Conservation (phyloP, 2,888 invertebrate species). For the Sisyra terminalis region DNA sequence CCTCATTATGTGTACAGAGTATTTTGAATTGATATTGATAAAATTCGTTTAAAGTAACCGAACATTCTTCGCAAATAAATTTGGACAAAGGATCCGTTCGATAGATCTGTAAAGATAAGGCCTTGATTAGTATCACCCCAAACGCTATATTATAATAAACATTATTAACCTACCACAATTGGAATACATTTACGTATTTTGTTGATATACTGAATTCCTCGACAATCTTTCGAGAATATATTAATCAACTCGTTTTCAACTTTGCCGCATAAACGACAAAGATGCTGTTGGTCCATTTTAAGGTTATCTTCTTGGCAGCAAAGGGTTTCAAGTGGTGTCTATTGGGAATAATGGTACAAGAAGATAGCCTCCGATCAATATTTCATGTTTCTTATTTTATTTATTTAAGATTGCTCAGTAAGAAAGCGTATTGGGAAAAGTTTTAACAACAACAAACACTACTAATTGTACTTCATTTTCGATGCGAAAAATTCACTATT, state of each 20-base stretch:
- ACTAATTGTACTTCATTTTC: too few relatives aligned
- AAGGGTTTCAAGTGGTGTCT: too few relatives aligned
- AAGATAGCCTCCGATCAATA: too few relatives aligned
- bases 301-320: too few relatives aligned
- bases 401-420: too few relatives aligned
- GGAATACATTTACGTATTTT: constrained; percentile 7
- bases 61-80: constrained; percentile 3
- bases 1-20: neutral
- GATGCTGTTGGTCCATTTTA: too few relatives aligned
- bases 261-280: constrained; percentile 11
- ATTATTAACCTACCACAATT: constrained; percentile 7
- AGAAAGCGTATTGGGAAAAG: too few relatives aligned
- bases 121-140: neutral
- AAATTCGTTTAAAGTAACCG: constrained; percentile 2
- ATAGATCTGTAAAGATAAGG: constrained; percentile 4
- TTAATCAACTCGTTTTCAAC: constrained; percentile 1
- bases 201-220: constrained; percentile 5
- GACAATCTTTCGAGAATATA: constrained; percentile 2
- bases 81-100: constrained; percentile 8
- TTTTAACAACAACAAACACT: too few relatives aligned
- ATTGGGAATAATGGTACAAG: too few relatives aligned
- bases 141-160: neutral
- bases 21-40: neutral
- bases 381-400: too few relatives aligned
- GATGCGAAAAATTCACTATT: too few relatives aligned